These are phyloP conservation scores for Xylocampa areola DNA, from an alignment of 2,888 invertebrate genomes.

Conservation along the genomic window DNA sequence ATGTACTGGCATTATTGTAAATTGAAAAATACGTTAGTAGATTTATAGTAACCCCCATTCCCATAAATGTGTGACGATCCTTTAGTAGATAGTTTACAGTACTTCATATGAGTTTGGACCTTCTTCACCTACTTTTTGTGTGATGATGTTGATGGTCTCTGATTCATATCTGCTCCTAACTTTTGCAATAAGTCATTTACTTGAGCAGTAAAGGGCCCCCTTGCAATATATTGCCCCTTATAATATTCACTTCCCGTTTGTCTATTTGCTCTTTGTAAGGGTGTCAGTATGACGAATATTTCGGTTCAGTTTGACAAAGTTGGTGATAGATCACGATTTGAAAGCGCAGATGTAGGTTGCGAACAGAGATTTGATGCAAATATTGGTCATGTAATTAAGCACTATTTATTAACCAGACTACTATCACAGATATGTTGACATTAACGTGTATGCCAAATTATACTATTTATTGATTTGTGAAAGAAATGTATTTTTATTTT, in stretches of 20 bases:
- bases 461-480: too few species aligned
- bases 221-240: conserved; percentile 46
- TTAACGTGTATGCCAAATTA: too few species aligned
- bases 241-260: conserved; percentile 50
- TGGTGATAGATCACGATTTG: conserved; percentile 5
- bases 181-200: conserved; percentile 59
- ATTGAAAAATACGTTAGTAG: too few species aligned
- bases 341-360: conserved; percentile 2
- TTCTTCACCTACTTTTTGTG: conserved; percentile 6
- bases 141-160: conserved; percentile 36
- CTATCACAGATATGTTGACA: too few species aligned
- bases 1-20: too few species aligned
- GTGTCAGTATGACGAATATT: conserved; percentile 36
- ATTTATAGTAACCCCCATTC: too few species aligned
- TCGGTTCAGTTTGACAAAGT: conserved; percentile 17
- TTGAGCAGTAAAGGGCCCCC: conserved; percentile 46
- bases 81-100: too few species aligned
- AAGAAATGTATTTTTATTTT: too few species aligned
- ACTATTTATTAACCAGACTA: too few species aligned
- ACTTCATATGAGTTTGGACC: conserved; percentile 4
- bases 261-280: conserved; percentile 35
- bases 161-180: conserved; percentile 54
- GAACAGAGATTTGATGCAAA: background rate
- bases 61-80: too few species aligned
- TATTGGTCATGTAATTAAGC: too few species aligned